Base-by-base conservation (phyloP, 2,113 vertebrate species). In the Ceyx cyanopectus region DNA sequence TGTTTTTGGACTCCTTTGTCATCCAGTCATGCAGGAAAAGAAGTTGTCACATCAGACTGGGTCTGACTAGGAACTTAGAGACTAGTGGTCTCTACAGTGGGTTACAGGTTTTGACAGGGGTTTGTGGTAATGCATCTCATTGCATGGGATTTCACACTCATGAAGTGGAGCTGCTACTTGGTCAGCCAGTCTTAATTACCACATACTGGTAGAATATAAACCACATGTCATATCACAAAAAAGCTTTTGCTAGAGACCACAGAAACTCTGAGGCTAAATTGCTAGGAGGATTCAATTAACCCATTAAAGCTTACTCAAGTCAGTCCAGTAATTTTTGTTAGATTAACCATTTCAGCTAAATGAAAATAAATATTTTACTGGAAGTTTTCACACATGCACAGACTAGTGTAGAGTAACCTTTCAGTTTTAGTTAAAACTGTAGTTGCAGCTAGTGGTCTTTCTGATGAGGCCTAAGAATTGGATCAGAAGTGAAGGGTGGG, bases 181-280 rank as follows among this genome's bases (percentile, higher is more conserved):
- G 20, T 62, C 58, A 73, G 56, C 26, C 53, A 37, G n/a, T 21
- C 34, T 76, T 50, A 29, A 21, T 56, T 50, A 50, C 17, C 14
- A 30, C 15, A 27, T 45, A 56, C 6, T 51, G 22, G 27, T 41
- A 45, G 23, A 85, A 30, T 0, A 0, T 58, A 45, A 65, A 54
- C 32, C 26, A 27, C 40, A 17, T 1, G 1, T 63, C 0, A 0
- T 62, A 24, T 54, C 40, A 48, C 23, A 50, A 53, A 76, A 68
- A 60, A 20, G 14, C 32, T 81, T 84, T 37, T 27, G 58, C 15
- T 12, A 66, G 72, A 81, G 21, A 50, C 32, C 23, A 24, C 24
- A 51, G 41, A 62, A 81, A 61, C 27, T 65, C 77, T 63, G 24
- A 0, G 1, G 23, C 29, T 46, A 78, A 70, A 53, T 66, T 74